These are phyloP conservation scores for Lordiphosa mommai DNA, from an alignment of 1,140 invertebrate species.

Conservation along the genomic window DNA sequence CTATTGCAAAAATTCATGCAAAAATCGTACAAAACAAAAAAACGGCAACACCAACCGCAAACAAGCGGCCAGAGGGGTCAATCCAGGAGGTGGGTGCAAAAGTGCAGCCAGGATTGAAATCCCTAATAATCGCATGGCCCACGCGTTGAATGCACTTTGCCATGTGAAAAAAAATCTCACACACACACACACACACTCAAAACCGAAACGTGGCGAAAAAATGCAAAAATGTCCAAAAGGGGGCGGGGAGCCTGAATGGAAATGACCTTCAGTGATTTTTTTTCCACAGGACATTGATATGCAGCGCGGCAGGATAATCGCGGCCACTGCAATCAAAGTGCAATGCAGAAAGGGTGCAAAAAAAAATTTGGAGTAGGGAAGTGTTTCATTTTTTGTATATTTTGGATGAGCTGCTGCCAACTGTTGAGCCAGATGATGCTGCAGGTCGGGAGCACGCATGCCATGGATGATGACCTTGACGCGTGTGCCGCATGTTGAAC, in stretches of 20 bases:
- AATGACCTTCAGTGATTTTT: conserved; percentile 69
- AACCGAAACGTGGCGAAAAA: conserved; percentile 38
- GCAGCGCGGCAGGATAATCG: conserved; percentile 71
- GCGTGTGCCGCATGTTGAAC: conserved; percentile 68
- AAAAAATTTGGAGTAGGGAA: conserved; percentile 8
- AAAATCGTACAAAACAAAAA: conserved; percentile 45
- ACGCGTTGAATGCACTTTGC: conserved; percentile 59
- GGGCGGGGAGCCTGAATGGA: conserved; percentile 28
- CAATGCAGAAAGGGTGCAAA: conserved; percentile 29
- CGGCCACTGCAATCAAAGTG: conserved; percentile 70
- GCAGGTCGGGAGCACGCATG: conserved; percentile 12
- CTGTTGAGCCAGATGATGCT: conserved; percentile 41
- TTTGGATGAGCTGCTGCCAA: conserved; percentile 27
- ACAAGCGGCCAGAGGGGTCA: conserved; percentile 43
- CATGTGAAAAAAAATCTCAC: not conserved
- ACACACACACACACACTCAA: not conserved
- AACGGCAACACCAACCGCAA: conserved; percentile 63
- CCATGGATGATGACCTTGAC: conserved; percentile 50
- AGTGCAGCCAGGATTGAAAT: conserved; percentile 73
- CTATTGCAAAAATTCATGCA: conserved; percentile 72
- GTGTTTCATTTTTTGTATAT: conserved; percentile 18
- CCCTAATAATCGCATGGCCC: conserved; percentile 62
- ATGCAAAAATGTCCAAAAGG: conserved; percentile 50
- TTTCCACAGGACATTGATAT: conserved; percentile 63
- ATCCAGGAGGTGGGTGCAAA: not conserved